Conservation (phyloP, 2,888 invertebrate genomes). For the Rhopalosiphum nymphaeae region DNA sequence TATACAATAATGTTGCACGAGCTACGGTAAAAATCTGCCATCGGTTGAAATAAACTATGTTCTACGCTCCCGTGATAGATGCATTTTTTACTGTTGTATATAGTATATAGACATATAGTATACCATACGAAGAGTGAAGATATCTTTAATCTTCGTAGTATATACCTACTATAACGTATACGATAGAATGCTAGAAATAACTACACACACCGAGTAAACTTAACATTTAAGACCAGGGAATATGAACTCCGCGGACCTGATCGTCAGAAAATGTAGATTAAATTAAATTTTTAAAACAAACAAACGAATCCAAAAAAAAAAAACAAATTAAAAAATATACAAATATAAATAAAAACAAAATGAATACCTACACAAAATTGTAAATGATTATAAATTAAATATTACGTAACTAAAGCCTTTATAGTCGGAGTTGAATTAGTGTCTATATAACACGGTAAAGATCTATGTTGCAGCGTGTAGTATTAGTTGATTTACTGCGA, state of each 20-base stretch:
- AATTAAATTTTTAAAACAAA: not conserved
- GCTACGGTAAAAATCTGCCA: not conserved
- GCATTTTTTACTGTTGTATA: not conserved
- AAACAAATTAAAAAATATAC: not conserved
- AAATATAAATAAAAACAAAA: not conserved
- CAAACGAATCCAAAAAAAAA: not conserved
- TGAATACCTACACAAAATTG: not conserved
- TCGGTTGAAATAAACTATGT: not conserved
- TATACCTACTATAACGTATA: not conserved
- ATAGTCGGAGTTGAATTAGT: not conserved
- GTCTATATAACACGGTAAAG: not conserved
- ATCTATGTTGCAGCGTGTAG: not conserved
- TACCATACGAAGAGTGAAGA: not conserved
- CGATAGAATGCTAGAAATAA: not conserved
- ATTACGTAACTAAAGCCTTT: not conserved
- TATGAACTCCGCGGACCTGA: not conserved
- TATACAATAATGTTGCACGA: not conserved
- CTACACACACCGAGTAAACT: not conserved
- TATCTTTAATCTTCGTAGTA: not conserved
- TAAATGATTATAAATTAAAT: not conserved
- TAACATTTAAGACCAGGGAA: not conserved
- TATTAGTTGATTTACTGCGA: not conserved
- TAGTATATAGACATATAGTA: not conserved
- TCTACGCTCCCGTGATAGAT: not conserved
- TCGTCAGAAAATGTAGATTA: not conserved